These are phyloP conservation scores for Indicator indicator DNA, from an alignment of 2,113 vertebrate species.

Conservation along the genomic window DNA sequence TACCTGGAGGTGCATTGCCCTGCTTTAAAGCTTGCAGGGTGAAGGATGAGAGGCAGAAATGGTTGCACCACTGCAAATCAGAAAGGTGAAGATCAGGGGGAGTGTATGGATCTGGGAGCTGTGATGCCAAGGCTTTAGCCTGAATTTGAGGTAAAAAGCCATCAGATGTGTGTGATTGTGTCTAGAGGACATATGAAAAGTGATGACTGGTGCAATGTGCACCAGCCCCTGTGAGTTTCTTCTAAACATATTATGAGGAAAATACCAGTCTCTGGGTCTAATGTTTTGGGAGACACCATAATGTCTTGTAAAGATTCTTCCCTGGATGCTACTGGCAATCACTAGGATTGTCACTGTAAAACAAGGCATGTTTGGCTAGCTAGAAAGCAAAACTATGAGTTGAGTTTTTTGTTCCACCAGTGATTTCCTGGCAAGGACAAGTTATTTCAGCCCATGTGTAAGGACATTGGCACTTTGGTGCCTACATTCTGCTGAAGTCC, in stretches of 20 bases:
- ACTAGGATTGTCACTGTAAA: neutral
- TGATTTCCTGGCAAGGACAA: neutral
- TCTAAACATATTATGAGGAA: neutral
- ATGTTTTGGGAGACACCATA: neutral
- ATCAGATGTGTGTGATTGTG: neutral
- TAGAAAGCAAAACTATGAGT: neutral
- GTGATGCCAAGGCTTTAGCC: neutral
- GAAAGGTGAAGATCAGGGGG: neutral
- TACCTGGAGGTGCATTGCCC: neutral
- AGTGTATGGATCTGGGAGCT: neutral
- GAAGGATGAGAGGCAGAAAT: neutral
- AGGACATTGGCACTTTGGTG: neutral
- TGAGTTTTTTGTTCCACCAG: neutral
- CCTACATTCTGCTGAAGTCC: constrained; percentile 1
- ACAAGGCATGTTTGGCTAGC: neutral
- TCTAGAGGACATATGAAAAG: neutral
- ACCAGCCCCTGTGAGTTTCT: neutral
- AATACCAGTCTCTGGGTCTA: neutral
- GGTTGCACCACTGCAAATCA: neutral
- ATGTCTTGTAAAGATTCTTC: neutral
- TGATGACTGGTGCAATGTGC: neutral
- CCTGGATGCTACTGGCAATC: neutral
- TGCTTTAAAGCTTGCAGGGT: neutral
- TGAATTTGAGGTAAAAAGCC: neutral
- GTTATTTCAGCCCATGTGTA: neutral